Conservation (phyloP, 2,888 invertebrate genomes). For the Mesorhabditis belari region DNA sequence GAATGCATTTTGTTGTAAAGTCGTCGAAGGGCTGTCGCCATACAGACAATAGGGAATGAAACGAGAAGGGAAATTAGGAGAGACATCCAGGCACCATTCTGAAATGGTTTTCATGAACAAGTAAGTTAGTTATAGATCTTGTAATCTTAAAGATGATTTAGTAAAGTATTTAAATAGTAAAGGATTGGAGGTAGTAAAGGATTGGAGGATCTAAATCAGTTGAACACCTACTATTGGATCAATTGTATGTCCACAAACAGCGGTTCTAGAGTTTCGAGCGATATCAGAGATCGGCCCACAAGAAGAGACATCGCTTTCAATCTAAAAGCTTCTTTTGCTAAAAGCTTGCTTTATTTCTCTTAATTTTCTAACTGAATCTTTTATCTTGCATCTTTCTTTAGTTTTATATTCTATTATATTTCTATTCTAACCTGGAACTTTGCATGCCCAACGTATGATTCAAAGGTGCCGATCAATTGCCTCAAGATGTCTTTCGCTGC, state of each 20-base stretch:
- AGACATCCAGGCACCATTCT: constrained; percentile 59
- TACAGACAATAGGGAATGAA: constrained; percentile 55
- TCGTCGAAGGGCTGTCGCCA: constrained; percentile 54
- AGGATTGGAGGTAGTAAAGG: background rate
- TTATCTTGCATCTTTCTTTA: too few species aligned
- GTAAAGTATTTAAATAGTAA: background rate
- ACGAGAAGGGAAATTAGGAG: constrained; percentile 55
- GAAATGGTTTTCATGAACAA: constrained; percentile 10
- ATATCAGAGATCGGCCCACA: constrained; percentile 43
- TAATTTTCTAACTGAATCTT: too few species aligned
- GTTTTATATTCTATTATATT: background rate
- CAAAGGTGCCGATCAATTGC: constrained; percentile 19
- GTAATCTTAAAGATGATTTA: background rate
- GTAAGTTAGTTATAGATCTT: background rate
- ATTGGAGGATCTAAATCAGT: background rate
- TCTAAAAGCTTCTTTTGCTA: constrained; percentile 13
- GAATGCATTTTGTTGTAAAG: constrained; percentile 55
- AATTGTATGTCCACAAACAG: constrained; percentile 40
- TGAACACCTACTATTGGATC: constrained; percentile 39
- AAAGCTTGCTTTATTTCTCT: background rate
- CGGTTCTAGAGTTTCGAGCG: constrained; percentile 29
- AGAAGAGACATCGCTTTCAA: constrained; percentile 39
- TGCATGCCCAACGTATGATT: constrained; percentile 30
- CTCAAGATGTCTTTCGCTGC: constrained; percentile 33
- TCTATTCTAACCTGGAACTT: constrained; percentile 17